Percentiles rank a stretch among this genome's conserved stretches.
phyloP scores from a whole-genome alignment of 2,113 vertebrate genomes.

The Gymnocephalus cernua region DNA sequence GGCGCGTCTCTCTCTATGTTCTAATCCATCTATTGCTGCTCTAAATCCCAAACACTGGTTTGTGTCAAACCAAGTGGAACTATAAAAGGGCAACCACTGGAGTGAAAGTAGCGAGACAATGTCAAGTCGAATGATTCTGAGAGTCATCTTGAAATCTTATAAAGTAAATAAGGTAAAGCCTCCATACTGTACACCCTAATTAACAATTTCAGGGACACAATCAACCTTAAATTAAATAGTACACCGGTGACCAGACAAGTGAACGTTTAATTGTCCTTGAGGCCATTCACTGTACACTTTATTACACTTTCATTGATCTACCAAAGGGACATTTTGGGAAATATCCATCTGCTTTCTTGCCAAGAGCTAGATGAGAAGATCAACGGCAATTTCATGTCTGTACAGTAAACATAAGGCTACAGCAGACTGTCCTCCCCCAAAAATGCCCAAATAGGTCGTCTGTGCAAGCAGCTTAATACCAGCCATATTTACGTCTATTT shows the following conservation, averaged over 20 bases:
- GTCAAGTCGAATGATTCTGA: constrained; percentile 2
- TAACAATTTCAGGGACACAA: neutral
- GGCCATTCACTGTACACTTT: neutral
- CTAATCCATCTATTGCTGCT: constrained; percentile 52
- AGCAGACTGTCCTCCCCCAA: too few relatives aligned
- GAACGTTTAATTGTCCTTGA: neutral
- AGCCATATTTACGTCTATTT: too few relatives aligned
- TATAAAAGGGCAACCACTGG: constrained; percentile 46
- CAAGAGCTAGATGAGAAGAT: too few relatives aligned
- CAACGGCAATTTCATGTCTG: too few relatives aligned
- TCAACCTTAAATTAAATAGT: neutral
- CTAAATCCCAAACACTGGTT: constrained; percentile 60
- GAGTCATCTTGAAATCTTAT: neutral
- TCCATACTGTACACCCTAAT: neutral
- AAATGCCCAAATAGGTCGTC: too few relatives aligned
- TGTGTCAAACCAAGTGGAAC: constrained; percentile 36
- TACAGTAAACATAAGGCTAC: too few relatives aligned
- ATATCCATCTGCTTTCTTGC: too few relatives aligned
- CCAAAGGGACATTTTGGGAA: neutral
- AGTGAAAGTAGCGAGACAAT: neutral
- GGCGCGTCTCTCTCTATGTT: constrained; percentile 12
- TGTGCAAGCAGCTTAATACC: too few relatives aligned
- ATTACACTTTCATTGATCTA: neutral
- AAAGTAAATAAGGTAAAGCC: neutral
- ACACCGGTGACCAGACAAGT: neutral